A percentile compares a stretch with the other conserved stretches of the same genome.
These are phyloP conservation scores for Amphibalanus amphitrite DNA, from an alignment of 1,140 invertebrate genomes.

Conservation along the genomic window DNA sequence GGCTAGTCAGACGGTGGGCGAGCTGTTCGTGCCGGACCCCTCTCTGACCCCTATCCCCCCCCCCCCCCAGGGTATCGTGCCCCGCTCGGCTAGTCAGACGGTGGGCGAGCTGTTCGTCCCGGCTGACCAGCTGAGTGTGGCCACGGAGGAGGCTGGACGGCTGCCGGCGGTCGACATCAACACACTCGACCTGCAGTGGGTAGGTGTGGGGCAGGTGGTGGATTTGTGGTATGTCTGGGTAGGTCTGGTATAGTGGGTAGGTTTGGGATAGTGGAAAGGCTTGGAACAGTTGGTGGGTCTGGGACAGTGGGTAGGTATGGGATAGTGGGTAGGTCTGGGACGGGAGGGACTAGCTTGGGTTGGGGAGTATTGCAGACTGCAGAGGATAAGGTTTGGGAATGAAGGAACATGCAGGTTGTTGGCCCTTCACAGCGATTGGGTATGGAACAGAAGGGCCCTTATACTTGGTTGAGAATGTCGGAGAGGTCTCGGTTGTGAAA, in stretches of 20 bases:
- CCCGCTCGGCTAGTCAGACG: constrained; percentile 31
- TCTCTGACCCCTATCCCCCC: no score
- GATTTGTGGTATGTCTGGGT: no score
- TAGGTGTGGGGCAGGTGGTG: not conserved
- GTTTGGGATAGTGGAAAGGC: not conserved
- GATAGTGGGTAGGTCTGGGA: not conserved
- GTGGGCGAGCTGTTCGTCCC: constrained; percentile 73
- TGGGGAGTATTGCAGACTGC: not conserved
- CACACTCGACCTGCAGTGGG: constrained; percentile 83
- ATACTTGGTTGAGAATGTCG: no score
- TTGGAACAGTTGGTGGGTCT: not conserved
- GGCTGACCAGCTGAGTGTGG: constrained; percentile 38
- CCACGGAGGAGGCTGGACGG: constrained; percentile 45
- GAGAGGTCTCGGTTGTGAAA: not conserved
- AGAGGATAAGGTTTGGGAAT: not conserved
- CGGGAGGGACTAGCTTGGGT: not conserved
- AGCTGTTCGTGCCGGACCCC: no score
- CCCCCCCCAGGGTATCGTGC: constrained; percentile 24
- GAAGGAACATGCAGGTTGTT: not conserved
- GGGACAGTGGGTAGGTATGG: no score
- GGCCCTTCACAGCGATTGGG: not conserved
- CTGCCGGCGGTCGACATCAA: constrained; percentile 51
- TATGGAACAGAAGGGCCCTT: not conserved
- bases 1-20: constrained; percentile 41
- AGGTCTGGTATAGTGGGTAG: no score